Evolutionary conservation across 2,888 invertebrate genomes (phyloP).

Genomic region (Epinotia brunnichana): DNA sequence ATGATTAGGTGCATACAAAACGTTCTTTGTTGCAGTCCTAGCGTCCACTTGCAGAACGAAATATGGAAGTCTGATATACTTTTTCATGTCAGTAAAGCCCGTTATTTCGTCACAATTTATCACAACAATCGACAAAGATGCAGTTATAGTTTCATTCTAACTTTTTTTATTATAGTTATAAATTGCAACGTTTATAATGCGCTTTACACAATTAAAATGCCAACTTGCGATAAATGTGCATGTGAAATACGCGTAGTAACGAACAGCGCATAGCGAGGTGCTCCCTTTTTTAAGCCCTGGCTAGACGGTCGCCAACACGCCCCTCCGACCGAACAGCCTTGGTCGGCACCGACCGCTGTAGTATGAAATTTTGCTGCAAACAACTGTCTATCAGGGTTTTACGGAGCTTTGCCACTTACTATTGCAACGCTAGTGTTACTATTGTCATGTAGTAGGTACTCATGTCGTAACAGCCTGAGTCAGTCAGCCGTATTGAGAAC

Average conservation of each 20-base stretch:
- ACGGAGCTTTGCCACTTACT: slow-evolving; percentile 15
- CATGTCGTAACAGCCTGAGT: slow-evolving; percentile 11
- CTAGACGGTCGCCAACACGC: too few relatives aligned
- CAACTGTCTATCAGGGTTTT: too few relatives aligned
- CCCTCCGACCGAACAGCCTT: too few relatives aligned
- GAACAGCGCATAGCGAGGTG: not conserved
- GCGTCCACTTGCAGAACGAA: not conserved
- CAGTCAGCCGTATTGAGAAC: slow-evolving; percentile 13
- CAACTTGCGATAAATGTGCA: too few relatives aligned
- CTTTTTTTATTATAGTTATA: too few relatives aligned
- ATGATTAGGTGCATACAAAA: slow-evolving; percentile 1
- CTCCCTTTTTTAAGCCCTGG: slow-evolving; percentile 1
- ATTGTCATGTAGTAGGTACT: slow-evolving; percentile 23
- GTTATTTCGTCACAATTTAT: not conserved
- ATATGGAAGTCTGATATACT: not conserved
- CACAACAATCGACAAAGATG: not conserved
- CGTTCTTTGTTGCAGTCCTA: not conserved
- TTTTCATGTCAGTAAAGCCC: not conserved
- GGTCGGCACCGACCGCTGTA: too few relatives aligned
- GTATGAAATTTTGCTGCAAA: too few relatives aligned
- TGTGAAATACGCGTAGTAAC: not conserved
- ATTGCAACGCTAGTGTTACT: not conserved
- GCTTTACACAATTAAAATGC: too few relatives aligned
- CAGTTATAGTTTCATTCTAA: too few relatives aligned
- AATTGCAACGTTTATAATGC: too few relatives aligned